Evolutionary conservation across 92 coral and sea anemone species (phyloP).

Genomic region (Parazoanthus darwini): DNA sequence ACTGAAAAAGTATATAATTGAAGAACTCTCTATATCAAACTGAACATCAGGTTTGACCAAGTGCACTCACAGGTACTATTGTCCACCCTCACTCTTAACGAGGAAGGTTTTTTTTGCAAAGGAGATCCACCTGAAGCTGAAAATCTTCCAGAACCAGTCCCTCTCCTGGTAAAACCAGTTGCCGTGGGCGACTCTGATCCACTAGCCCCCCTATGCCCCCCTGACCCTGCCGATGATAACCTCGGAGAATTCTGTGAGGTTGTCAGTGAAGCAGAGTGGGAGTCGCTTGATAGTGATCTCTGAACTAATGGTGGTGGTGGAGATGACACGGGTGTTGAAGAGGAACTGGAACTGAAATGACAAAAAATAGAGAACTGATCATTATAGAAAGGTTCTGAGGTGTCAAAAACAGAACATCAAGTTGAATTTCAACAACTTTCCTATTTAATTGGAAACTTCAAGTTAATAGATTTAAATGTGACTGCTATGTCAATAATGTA

Average conservation of each 20-base stretch:
- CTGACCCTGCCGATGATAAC: slow-evolving; percentile 5
- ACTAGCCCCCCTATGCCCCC: neutral
- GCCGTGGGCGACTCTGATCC: slow-evolving; percentile 27
- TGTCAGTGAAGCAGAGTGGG: slow-evolving; percentile 6
- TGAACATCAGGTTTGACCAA: no score
- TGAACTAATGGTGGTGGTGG: slow-evolving; percentile 13
- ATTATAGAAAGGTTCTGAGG: neutral
- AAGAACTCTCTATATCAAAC: no score
- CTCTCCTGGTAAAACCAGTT: slow-evolving; percentile 8
- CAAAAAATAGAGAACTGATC: neutral
- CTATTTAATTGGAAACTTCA: no score
- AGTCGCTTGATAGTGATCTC: slow-evolving; percentile 20
- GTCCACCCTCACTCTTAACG: slow-evolving; percentile 19
- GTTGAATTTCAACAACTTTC: no score
- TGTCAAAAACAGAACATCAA: neutral
- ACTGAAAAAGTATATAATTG: no score
- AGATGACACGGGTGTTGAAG: slow-evolving; percentile 13
- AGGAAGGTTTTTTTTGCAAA: neutral
- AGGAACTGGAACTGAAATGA: slow-evolving; percentile 11
- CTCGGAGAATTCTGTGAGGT: slow-evolving; percentile 3
- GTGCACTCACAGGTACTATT: slow-evolving; percentile 3
- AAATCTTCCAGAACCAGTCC: slow-evolving; percentile 5
- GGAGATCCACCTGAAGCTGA: neutral
- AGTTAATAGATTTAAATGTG: no score
- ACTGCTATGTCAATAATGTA: no score